These are phyloP conservation scores for Dendrolimus kikuchii DNA, from an alignment of 1,140 invertebrate genomes.

Conservation along the genomic window DNA sequence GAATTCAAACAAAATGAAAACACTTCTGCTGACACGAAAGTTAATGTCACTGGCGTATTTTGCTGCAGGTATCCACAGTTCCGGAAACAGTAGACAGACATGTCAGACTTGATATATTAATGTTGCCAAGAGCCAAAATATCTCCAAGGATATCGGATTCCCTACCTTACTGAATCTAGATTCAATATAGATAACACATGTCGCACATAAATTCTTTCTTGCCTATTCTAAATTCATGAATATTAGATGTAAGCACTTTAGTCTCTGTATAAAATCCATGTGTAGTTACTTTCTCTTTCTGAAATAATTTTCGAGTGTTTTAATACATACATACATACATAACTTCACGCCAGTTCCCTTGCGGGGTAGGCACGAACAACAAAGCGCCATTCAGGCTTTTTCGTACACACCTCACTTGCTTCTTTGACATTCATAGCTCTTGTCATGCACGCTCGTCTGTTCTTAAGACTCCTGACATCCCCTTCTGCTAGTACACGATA, in stretches of 20 bases:
- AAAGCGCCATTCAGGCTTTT: no score
- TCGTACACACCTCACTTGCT: no score
- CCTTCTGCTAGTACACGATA: no score
- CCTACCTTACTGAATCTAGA: conserved; percentile 11
- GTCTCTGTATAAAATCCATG: background rate
- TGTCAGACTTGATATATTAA: conserved; percentile 51
- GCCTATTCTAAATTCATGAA: background rate
- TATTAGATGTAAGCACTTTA: conserved; percentile 1
- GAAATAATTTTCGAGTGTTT: no score
- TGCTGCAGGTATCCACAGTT: conserved; percentile 5
- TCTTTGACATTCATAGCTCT: no score
- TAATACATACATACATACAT: no score
- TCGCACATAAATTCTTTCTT: conserved; percentile 7
- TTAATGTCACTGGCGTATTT: conserved; percentile 28
- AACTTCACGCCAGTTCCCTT: no score
- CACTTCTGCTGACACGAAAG: conserved; percentile 36
- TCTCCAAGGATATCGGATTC: conserved; percentile 13
- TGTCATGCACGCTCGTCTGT: no score
- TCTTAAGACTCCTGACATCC: no score
- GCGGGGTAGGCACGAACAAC: no score
- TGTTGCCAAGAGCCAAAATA: conserved; percentile 11
- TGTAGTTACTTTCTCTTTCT: no score
- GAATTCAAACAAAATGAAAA: conserved; percentile 21
- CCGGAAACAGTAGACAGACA: conserved; percentile 23
- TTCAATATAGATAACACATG: conserved; percentile 9